Conservation (phyloP, 2,888 invertebrate genomes). For the Diarsia rubi region DNA sequence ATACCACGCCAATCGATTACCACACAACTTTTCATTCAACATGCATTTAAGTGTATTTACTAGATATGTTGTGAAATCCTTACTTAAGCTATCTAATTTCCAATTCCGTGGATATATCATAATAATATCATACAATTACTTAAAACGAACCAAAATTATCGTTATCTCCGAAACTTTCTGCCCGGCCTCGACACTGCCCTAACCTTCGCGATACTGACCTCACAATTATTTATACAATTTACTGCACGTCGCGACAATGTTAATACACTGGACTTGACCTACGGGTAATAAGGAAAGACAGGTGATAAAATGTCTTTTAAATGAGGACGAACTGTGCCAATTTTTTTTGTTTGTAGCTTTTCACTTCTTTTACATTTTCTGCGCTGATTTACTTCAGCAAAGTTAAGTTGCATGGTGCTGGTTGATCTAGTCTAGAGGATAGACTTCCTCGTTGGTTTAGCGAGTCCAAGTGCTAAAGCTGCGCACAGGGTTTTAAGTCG, state of each 20-base stretch:
- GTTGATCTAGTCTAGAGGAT: no score
- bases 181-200: slow-evolving; percentile 33
- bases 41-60: no score
- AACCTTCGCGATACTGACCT: slow-evolving; percentile 48
- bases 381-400: background rate
- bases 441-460: background rate
- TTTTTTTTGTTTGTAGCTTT: no score
- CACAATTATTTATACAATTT: slow-evolving; percentile 19
- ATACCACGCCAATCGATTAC: no score
- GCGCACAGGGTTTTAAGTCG: background rate
- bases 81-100: background rate
- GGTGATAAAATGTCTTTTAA: background rate
- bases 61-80: background rate
- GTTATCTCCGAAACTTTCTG: slow-evolving; percentile 14
- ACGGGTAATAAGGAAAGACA: slow-evolving; percentile 20
- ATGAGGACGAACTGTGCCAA: background rate
- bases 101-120: background rate
- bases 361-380: background rate
- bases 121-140: background rate
- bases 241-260: slow-evolving; percentile 19
- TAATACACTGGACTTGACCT: slow-evolving; percentile 49
- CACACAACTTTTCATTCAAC: no score
- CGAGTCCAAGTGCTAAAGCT: background rate
- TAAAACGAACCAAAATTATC: slow-evolving; percentile 2
- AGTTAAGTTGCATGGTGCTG: background rate